Conservation (phyloP, 2,888 invertebrate genomes). For the Onchidella celtica region DNA sequence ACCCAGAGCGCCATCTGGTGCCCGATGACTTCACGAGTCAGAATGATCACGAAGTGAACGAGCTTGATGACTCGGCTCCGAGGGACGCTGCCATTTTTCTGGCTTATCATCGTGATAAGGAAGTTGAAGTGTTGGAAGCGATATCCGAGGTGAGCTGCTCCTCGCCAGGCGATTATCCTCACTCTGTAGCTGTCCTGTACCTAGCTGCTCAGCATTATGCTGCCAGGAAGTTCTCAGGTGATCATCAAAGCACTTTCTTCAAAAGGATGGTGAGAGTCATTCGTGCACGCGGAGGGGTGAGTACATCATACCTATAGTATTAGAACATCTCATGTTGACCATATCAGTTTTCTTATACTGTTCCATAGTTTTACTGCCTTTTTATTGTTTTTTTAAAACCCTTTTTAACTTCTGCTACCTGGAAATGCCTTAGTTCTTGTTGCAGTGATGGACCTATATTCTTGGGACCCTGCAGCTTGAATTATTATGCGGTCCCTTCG, state of each 20-base stretch:
- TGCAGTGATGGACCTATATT: too few species aligned
- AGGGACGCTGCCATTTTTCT: conserved; percentile 55
- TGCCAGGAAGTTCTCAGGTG: conserved; percentile 61
- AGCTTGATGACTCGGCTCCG: conserved; percentile 51
- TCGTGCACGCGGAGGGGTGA: conserved; percentile 29
- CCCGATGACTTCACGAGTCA: neutral
- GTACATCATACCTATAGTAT: neutral
- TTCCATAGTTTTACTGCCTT: too few species aligned
- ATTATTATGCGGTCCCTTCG: too few species aligned
- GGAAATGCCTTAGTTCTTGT: too few species aligned
- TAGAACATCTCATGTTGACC: neutral
- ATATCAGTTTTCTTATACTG: too few species aligned
- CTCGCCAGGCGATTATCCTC: conserved; percentile 58
- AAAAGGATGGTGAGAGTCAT: conserved; percentile 26
- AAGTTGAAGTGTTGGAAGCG: conserved; percentile 70
- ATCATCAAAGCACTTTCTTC: conserved; percentile 55
- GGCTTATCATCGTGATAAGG: conserved; percentile 66
- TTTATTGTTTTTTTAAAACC: too few species aligned
- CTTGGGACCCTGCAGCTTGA: too few species aligned
- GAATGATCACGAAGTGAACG: conserved; percentile 3
- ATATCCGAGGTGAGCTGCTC: conserved; percentile 65
- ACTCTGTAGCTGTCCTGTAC: conserved; percentile 68
- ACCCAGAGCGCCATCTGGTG: neutral
- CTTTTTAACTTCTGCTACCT: too few species aligned
- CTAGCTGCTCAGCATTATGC: conserved; percentile 70